Evolutionary conservation across 2,888 invertebrate genomes (phyloP).

Genomic region (Erynnis tages): DNA sequence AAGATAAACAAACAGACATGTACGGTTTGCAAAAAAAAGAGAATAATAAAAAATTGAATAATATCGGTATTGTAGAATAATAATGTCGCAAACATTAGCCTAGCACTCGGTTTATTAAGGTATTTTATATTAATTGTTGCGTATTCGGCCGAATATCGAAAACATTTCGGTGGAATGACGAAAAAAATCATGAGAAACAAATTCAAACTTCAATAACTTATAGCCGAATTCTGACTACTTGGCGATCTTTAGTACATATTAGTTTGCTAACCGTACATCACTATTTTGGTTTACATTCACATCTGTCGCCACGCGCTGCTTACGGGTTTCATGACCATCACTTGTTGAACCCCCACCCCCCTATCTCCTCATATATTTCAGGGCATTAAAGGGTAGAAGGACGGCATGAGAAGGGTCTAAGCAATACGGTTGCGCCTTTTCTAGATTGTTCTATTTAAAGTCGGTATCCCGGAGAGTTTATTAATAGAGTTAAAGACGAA

Average conservation of each 20-base stretch:
- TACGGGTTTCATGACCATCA: conserved; percentile 38
- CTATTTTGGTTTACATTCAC: conserved; percentile 71
- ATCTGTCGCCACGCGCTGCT: conserved; percentile 72
- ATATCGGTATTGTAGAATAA: too few relatives aligned
- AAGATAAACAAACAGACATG: conserved; percentile 59
- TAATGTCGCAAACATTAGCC: too few relatives aligned
- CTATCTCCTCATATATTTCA: neutral
- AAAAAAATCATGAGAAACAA: too few relatives aligned
- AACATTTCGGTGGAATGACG: too few relatives aligned
- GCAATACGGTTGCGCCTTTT: conserved; percentile 48
- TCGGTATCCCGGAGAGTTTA: conserved; percentile 62
- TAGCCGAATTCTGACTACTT: too few relatives aligned
- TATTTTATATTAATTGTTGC: too few relatives aligned
- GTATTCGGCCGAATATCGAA: too few relatives aligned
- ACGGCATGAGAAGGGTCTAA: conserved; percentile 37
- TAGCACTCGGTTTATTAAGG: too few relatives aligned
- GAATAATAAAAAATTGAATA: too few relatives aligned
- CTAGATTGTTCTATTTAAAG: conserved; percentile 69
- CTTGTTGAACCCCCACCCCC: neutral
- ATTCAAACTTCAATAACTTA: too few relatives aligned
- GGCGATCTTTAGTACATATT: too few relatives aligned
- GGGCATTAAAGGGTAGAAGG: neutral
- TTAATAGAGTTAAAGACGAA: conserved; percentile 46
- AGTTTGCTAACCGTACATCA: conserved; percentile 51
- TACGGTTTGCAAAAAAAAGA: conserved; percentile 42